A percentile compares a stretch with the other conserved stretches of the same genome.
phyloP scores from a whole-genome alignment of 2,797 vertebrate species.

The Tachyglossus aculeatus region DNA sequence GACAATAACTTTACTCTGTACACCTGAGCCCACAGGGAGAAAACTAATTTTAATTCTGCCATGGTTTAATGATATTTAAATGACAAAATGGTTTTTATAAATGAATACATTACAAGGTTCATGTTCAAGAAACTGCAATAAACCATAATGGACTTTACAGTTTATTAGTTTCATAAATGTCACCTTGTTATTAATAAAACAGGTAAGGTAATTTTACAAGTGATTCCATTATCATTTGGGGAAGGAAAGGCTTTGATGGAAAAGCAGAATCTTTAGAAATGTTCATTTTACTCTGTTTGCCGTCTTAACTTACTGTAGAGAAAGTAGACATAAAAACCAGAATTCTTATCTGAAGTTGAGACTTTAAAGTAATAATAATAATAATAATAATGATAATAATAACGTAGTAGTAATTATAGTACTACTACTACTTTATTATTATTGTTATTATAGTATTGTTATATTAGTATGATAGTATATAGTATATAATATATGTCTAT shows the following conservation, averaged over 20 bases:
- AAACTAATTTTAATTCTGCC: constrained; percentile 23
- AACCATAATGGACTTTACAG: constrained; percentile 26
- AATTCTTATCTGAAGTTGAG: not conserved
- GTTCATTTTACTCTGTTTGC: rapidly evolving
- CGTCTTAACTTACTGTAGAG: not conserved
- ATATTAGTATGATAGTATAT: too few relatives aligned
- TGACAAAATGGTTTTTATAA: constrained; percentile 33
- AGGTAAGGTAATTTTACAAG: constrained; percentile 6
- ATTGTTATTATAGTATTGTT: too few relatives aligned
- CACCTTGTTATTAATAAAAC: constrained; percentile 28
- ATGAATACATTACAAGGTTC: constrained; percentile 32
- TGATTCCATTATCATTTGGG: not conserved
- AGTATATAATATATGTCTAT: too few relatives aligned
- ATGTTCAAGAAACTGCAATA: constrained; percentile 1
- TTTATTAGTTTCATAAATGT: constrained; percentile 48
- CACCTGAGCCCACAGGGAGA: not conserved
- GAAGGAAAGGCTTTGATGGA: not conserved
- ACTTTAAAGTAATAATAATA: not conserved
- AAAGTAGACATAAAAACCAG: not conserved
- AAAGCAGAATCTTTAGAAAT: not conserved
- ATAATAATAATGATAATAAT: not conserved
- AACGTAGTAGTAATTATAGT: not conserved
- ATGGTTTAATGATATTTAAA: constrained; percentile 45
- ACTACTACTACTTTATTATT: not conserved
- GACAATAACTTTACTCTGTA: not conserved